Base-by-base conservation (phyloP, 2,888 invertebrate genomes). In the Matsumyia berberina region DNA sequence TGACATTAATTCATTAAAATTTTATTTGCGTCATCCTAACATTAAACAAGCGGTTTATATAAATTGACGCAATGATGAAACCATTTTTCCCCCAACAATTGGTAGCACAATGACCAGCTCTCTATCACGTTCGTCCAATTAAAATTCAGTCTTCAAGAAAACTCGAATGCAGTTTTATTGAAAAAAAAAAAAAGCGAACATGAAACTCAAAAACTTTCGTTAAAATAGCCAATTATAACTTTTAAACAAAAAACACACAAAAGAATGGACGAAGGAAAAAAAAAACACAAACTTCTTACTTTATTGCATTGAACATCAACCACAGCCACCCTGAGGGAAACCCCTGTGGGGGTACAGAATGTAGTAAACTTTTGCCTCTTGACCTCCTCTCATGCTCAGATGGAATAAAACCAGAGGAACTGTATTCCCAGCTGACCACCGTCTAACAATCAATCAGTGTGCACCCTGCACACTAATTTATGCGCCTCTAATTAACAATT, bases 141-240 rank as follows among this genome's bases (percentile, higher is more conserved):
- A 82, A 82, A 77, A 77, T 46, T 37, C 64, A 77, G 53, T 53
- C 44, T 49, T 66, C 42, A 58, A 66, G 72, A 42, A 72, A 66
- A 37, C 53, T 57, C 44, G 51, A 58, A 11, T 64, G 62, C 42
- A 76, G 35, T 60, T 77, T 66, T 66, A 66, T 70, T 57, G 11
- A 37, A 64, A 76, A 51, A 64, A 60, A 69, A 39, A 46, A 64
- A 44, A 53, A 69, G 11, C 24, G 58, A 67, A 67, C 44, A 57
- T 51, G 51, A 55, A 74, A 81, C 77, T 77, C 60, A 53, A 82
- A n/a, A 82, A 82, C 77, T 82, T 82, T 60, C 66, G 55, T 60
- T 82, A 62, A 82, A 77, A 82, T 72, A 72, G 77, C 82, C 82
- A 82, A 82, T 82, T 82, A 82, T 82, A 82, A 82, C 72, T 82